phyloP scores from a whole-genome alignment of 2,113 vertebrate species.

The Cottus gobio region DNA sequence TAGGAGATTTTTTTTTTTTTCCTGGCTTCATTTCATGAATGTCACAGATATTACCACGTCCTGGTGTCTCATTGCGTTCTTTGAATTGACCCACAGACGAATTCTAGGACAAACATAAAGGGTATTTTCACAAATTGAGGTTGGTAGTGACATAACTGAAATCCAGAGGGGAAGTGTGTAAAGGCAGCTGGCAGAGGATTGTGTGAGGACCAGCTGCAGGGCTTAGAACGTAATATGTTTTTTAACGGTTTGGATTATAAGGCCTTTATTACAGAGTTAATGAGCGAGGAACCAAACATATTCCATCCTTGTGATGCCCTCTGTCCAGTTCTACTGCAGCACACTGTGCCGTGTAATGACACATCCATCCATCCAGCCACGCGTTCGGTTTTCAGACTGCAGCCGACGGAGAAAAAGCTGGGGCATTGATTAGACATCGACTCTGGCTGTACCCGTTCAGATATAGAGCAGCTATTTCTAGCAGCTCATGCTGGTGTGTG shows the following conservation, averaged over 20 bases:
- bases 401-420: constrained; percentile 45
- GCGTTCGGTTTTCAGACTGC: constrained; percentile 43
- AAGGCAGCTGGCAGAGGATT: constrained; percentile 11
- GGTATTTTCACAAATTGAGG: constrained; percentile 17
- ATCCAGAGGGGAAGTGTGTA: not conserved
- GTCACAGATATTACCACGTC: constrained; percentile 6
- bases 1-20: not conserved
- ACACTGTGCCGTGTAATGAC: not conserved
- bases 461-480: constrained; percentile 80
- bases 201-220: not conserved
- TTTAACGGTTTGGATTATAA: constrained; percentile 10
- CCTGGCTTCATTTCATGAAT: constrained; percentile 13
- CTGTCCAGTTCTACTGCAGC: not conserved
- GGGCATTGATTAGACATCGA: constrained; percentile 76
- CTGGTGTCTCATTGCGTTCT: not conserved
- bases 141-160: not conserved
- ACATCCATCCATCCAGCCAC: constrained; percentile 4
- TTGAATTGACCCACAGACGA: constrained; percentile 4
- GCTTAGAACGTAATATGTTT: not conserved
- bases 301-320: not conserved
- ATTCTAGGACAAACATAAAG: constrained; percentile 9
- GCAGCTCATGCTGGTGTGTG: constrained; percentile 14
- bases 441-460: constrained; percentile 74
- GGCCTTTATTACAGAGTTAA: not conserved
- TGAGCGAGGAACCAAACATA: not conserved